These are phyloP conservation scores for Diachrysia chrysitis DNA, from an alignment of 2,888 invertebrate species.

Conservation along the genomic window DNA sequence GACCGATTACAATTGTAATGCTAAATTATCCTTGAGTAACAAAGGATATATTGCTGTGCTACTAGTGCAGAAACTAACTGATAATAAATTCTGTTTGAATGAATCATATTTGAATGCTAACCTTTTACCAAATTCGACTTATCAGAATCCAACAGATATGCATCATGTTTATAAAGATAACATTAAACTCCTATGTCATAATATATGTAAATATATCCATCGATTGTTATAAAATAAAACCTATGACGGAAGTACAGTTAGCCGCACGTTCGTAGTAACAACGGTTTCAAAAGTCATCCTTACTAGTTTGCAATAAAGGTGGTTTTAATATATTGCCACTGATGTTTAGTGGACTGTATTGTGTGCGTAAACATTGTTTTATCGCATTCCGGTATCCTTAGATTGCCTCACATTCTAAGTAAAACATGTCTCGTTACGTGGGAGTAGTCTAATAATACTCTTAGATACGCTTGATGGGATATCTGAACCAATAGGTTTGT, in stretches of 20 bases:
- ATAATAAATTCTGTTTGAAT: too few species aligned
- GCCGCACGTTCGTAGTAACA: background rate
- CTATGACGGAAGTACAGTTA: constrained; percentile 44
- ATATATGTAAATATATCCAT: constrained; percentile 30
- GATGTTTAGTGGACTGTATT: too few species aligned
- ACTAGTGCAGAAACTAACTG: too few species aligned
- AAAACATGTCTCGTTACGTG: constrained; percentile 9
- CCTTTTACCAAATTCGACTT: constrained; percentile 30
- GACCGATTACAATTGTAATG: too few species aligned
- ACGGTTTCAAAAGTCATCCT: constrained; percentile 11
- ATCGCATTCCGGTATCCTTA: constrained; percentile 29
- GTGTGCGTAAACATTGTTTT: constrained; percentile 18
- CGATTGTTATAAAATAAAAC: constrained; percentile 43
- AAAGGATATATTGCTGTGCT: too few species aligned
- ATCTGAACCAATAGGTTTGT: background rate
- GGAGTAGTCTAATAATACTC: constrained; percentile 11
- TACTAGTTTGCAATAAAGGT: background rate
- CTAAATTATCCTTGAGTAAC: too few species aligned
- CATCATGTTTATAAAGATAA: constrained; percentile 42
- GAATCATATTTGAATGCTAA: background rate
- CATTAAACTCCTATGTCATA: constrained; percentile 16
- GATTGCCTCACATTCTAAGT: constrained; percentile 21
- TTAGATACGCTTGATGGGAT: background rate
- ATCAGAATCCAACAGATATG: constrained; percentile 16
- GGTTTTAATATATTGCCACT: background rate